Conservation (phyloP, 2,797 vertebrate species). For the Glyptemys insculpta region DNA sequence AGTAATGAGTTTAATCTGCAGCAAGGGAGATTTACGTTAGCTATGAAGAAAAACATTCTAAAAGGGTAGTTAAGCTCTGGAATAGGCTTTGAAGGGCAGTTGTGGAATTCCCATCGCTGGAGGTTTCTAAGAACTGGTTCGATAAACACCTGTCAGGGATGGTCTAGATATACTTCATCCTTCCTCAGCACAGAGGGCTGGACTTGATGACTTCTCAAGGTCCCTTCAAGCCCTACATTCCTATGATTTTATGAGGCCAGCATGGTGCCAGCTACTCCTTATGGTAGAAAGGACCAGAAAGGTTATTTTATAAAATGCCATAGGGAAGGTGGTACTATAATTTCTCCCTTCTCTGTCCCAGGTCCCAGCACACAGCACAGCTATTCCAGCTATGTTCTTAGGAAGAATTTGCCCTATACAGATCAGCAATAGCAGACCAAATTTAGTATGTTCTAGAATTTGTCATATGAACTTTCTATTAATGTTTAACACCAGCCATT, state of each 20-base stretch:
- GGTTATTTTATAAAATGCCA: not conserved
- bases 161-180: not conserved
- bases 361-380: not conserved
- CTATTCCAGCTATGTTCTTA: not conserved
- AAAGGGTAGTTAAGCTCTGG: not conserved
- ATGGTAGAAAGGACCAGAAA: not conserved
- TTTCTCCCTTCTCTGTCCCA: not conserved
- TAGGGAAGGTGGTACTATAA: not conserved
- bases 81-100: not conserved
- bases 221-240: not conserved
- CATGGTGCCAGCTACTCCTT: not conserved
- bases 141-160: not conserved
- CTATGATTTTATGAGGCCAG: not conserved
- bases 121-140: not conserved
- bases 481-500: not conserved
- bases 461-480: not conserved
- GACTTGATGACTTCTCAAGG: not conserved
- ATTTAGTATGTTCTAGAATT: not conserved
- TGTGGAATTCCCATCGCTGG: not conserved
- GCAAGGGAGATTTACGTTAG: not conserved
- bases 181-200: not conserved
- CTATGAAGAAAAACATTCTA: not conserved
- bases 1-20: not conserved
- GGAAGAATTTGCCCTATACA: not conserved
- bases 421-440: not conserved